Evolutionary conservation across 2,113 vertebrate species (phyloP), one percentile per base, ranked within the genome.

Genomic region (Grantiella picta): DNA sequence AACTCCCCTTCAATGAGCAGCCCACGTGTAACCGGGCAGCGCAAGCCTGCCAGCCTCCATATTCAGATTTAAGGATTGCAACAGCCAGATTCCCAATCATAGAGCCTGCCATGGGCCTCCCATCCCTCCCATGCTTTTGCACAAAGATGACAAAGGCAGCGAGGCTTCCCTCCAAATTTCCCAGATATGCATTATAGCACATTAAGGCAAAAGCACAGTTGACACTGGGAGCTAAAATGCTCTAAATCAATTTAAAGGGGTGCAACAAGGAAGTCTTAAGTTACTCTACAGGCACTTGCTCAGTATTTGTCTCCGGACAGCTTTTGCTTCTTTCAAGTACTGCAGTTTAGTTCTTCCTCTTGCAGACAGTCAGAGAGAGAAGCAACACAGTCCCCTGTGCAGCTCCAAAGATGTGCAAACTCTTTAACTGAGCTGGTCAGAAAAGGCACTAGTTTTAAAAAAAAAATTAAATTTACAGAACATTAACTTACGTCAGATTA

Each of bases 101-200:
- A 4, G 92, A 83, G 28, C 31, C 63, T 82, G 49, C 38, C 44
- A 35, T 14, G 29, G 38, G 12, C 8, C 33, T 56, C 57, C 45
- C 29, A 73, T 14, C 27, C 45, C 38, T 70, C 25, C 73, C 5
- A 2, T 9, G 14, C 20, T 31, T 77, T 49, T 60, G 49, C 16
- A 40, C 28, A 18, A 76, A 84, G 47, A 42, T 4, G 0, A n/a
- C 19, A 29, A 47, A 57, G 33, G 50, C 28, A 49, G 22, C 31
- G n/a, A 36, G 86, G 35, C 29, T 57, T 54, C 72, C 49, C 36
- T 64, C 24, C 44, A 69, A 40, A 28, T 65, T 92, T 69, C 20
- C n/a, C 25, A 61, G 8, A 33, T 0, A 1, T 1, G 9, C 33
- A 35, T 49, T 66, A 45, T 66, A 78, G 28, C 2, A 1, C 19